phyloP scores from a whole-genome alignment of 2,888 invertebrate genomes.

The Itoplectis maculator region DNA sequence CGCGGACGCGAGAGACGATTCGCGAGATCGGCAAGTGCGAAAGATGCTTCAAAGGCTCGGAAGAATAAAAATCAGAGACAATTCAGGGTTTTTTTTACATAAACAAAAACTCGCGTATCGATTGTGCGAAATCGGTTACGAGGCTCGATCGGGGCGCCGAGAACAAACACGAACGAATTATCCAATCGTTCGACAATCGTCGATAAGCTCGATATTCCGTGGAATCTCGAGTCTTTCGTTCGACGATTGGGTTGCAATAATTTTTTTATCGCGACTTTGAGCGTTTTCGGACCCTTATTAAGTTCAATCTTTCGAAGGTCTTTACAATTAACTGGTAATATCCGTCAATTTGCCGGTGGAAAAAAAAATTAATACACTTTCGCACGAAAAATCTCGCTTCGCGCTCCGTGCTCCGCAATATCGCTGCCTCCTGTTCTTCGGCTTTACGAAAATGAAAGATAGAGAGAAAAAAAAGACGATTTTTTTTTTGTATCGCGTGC shows the following conservation, averaged over 20 bases:
- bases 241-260: conserved; percentile 48
- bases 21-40: conserved; percentile 35
- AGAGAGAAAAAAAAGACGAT: conserved; percentile 53
- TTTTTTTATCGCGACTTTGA: conserved; percentile 45
- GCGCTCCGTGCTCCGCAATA: conserved; percentile 30
- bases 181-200: conserved; percentile 62
- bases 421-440: conserved; percentile 52
- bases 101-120: conserved; percentile 47
- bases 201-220: conserved; percentile 36
- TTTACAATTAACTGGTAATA: background rate
- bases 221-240: conserved; percentile 27
- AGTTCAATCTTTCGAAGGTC: conserved; percentile 1
- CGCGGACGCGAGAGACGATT: background rate
- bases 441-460: conserved; percentile 50
- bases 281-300: conserved; percentile 22
- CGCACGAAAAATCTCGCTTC: conserved; percentile 30
- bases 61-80: conserved; percentile 16
- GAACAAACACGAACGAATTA: conserved; percentile 47
- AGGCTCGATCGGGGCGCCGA: background rate
- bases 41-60: conserved; percentile 65
- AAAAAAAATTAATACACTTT: conserved; percentile 26
- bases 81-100: conserved; percentile 8
- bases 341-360: conserved; percentile 30
- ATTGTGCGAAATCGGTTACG: conserved; percentile 51
- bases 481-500: conserved; percentile 64